phyloP scores from a whole-genome alignment of 1,140 invertebrate genomes.

The Listronotus oregonensis region DNA sequence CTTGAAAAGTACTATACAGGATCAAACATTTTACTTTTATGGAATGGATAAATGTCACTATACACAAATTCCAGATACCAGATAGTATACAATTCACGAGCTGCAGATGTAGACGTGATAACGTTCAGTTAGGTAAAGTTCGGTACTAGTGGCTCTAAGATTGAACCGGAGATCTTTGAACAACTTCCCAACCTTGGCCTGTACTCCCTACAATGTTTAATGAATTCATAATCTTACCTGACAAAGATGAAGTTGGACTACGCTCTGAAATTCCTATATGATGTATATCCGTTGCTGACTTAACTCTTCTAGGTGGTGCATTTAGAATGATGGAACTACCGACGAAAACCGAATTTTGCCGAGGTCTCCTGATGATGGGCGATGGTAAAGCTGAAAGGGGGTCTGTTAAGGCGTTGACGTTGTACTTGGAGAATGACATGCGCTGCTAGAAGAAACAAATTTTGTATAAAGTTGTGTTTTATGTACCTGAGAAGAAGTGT shows the following conservation, averaged over 20 bases:
- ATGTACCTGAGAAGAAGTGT: too few relatives aligned
- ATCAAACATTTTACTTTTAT: too few relatives aligned
- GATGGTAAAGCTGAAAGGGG: slow-evolving; percentile 53
- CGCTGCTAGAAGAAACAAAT: slow-evolving; percentile 61
- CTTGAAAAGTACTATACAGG: too few relatives aligned
- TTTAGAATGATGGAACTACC: slow-evolving; percentile 68
- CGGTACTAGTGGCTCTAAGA: too few relatives aligned
- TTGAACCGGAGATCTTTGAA: not conserved
- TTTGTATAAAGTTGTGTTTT: too few relatives aligned
- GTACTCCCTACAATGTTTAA: too few relatives aligned
- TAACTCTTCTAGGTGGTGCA: slow-evolving; percentile 69
- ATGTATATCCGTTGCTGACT: slow-evolving; percentile 83
- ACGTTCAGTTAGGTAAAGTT: too few relatives aligned
- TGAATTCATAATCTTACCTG: slow-evolving; percentile 39
- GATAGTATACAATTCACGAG: too few relatives aligned
- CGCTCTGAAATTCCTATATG: slow-evolving; percentile 63
- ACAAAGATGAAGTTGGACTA: slow-evolving; percentile 41
- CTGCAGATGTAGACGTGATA: too few relatives aligned
- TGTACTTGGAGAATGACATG: slow-evolving; percentile 70
- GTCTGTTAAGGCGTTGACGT: slow-evolving; percentile 66
- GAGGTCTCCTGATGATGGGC: slow-evolving; percentile 58
- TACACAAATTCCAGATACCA: too few relatives aligned
- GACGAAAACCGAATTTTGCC: slow-evolving; percentile 85
- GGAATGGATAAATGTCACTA: too few relatives aligned
- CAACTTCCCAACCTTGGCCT: not conserved